A percentile compares a stretch with the other conserved stretches of the same genome.
Conservation (phyloP, 2,888 invertebrate genomes). For the Rotaria sp. region DNA sequence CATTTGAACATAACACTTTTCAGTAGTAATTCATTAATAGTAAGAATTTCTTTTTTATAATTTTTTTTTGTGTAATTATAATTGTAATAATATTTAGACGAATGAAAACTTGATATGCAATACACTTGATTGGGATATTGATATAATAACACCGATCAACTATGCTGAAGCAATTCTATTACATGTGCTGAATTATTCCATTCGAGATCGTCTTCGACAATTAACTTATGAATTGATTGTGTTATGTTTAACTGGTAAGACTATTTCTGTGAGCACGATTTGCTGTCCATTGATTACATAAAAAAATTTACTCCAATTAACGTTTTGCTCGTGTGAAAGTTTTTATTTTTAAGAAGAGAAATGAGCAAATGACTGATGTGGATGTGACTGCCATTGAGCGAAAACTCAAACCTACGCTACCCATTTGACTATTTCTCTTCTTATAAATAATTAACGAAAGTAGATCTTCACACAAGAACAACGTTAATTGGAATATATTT, state of each 20-base stretch:
- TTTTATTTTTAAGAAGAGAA: too few relatives aligned
- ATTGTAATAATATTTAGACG: neutral
- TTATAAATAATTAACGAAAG: too few relatives aligned
- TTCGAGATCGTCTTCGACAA: neutral
- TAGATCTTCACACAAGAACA: too few relatives aligned
- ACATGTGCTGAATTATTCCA: neutral
- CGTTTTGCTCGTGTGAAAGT: too few relatives aligned
- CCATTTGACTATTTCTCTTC: too few relatives aligned
- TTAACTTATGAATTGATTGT: neutral
- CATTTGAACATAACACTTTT: neutral
- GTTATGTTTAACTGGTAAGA: neutral
- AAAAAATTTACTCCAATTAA: too few relatives aligned
- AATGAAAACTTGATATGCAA: neutral
- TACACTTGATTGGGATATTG: neutral
- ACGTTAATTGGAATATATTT: too few relatives aligned
- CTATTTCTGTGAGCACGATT: too few relatives aligned
- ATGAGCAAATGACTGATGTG: too few relatives aligned
- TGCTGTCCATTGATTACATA: too few relatives aligned
- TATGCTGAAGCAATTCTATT: neutral
- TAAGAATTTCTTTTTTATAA: neutral
- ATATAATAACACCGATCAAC: neutral
- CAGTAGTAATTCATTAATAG: neutral
- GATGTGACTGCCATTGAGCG: too few relatives aligned
- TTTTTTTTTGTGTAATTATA: neutral
- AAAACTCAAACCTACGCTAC: too few relatives aligned